phyloP scores from a whole-genome alignment of 2,888 invertebrate species.

The Amblyjoppa fuscipennis region DNA sequence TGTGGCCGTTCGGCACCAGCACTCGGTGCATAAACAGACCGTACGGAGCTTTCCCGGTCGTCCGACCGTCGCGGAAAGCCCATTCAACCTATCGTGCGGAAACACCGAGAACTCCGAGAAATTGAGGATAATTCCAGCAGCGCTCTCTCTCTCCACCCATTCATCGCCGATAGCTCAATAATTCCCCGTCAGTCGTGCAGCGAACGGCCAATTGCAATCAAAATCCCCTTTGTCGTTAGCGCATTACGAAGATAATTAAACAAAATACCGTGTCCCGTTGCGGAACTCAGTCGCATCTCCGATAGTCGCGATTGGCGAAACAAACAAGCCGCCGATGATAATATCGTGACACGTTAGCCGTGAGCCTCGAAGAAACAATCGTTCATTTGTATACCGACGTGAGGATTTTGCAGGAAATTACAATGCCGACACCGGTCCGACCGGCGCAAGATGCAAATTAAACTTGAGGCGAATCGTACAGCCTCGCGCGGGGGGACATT shows the following conservation, averaged over 20 bases:
- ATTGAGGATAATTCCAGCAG: not conserved
- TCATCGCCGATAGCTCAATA: not conserved
- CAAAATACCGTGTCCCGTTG: not conserved
- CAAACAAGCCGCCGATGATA: constrained; percentile 1
- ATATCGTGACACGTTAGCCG: not conserved
- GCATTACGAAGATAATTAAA: not conserved
- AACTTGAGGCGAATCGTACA: not conserved
- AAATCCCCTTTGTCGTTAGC: not conserved
- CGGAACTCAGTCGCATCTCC: not conserved
- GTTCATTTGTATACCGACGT: not conserved
- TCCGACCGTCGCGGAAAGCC: not conserved
- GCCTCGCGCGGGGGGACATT: not conserved
- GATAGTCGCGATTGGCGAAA: not conserved
- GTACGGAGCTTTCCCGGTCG: not conserved
- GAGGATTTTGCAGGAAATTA: not conserved
- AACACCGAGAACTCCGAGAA: not conserved
- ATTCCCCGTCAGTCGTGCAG: not conserved
- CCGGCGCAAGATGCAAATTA: constrained; percentile 10
- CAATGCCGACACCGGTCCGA: not conserved
- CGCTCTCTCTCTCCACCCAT: not conserved
- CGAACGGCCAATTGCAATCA: not conserved
- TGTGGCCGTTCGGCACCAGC: not conserved
- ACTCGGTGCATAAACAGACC: not conserved
- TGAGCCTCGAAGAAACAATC: constrained; percentile 5
- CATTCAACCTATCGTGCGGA: not conserved